Percentiles rank a stretch among this genome's conserved stretches.
phyloP scores from a whole-genome alignment of 2,888 invertebrate genomes.

The Vesta saturnalis region DNA sequence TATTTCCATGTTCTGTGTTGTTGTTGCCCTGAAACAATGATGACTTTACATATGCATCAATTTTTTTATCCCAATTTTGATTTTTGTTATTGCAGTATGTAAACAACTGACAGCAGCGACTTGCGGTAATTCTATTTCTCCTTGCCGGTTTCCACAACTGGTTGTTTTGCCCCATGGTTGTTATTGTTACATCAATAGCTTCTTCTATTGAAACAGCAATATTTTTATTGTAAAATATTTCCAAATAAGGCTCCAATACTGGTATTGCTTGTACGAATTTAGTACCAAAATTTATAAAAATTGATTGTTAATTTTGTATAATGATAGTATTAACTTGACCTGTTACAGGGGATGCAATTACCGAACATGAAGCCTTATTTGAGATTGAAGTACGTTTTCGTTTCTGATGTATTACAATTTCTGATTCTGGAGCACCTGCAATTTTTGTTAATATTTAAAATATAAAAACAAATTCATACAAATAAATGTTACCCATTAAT shows the following conservation, averaged over 20 bases:
- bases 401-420: background rate
- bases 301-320: background rate
- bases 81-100: constrained; percentile 11
- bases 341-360: background rate
- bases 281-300: constrained; percentile 2
- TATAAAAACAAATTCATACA: constrained; percentile 3
- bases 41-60: background rate
- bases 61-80: constrained; percentile 8
- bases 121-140: background rate
- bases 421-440: constrained; percentile 5
- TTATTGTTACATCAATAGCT: background rate
- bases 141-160: background rate
- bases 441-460: background rate
- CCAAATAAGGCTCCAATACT: constrained; percentile 2
- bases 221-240: constrained; percentile 1
- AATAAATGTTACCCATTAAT: background rate
- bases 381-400: background rate
- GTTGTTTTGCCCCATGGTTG: constrained; percentile 3
- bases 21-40: background rate
- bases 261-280: background rate
- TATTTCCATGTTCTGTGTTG: background rate
- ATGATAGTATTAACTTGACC: background rate
- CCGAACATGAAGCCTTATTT: background rate
- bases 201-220: background rate
- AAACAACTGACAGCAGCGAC: background rate